Evolutionary conservation across 2,797 vertebrate species (phyloP), one percentile per base, ranked within the genome.

Genomic region (Myotis daubentonii): DNA sequence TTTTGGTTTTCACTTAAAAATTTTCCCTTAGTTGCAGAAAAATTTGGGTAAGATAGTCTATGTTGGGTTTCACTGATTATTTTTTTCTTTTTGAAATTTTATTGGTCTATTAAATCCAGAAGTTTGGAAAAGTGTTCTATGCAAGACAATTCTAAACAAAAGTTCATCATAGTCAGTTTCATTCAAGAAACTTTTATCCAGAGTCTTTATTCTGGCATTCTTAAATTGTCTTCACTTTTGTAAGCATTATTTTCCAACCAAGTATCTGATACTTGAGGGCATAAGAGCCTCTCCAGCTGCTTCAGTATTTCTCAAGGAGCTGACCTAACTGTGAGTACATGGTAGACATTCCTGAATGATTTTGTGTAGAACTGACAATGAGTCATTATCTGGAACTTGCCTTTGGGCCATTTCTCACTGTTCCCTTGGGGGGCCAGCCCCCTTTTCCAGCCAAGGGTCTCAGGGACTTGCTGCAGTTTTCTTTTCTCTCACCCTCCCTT

Each of bases 321-420:
- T 82, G 55, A 60, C 12, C 57, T 28, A 82, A 47, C 65, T 81
- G 30, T 51, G 70, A 83, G 28, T 74, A 22, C 70, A 87, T 1
- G 0, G 66, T 38, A 86, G 91, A 95, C 93, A 96, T 97, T 96
- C 97, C 94, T 91, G n/a, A 91, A 75, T 30, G 68, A 49, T 70
- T 94, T 95, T 91, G 86, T 89, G 68, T 62, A 65, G 76, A 95
- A 87, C 74, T 93, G 94, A 91, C 86, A 86, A 15, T 96, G 97
- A 97, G 71, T 96, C 95, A 97, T 76, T 91, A 81, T 95, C 93
- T 97, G 95, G 95, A 94, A 91, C 53, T 91, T 78, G 80, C 5
- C 38, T 60, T 75, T 44, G 79, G 78, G 70, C 47, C 41, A 79
- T 74, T 83, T 94, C 81, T 93, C 53, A 62, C 36, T 33, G 20